Conservation (phyloP, 2,888 invertebrate species). For the Lobophora halterata region DNA sequence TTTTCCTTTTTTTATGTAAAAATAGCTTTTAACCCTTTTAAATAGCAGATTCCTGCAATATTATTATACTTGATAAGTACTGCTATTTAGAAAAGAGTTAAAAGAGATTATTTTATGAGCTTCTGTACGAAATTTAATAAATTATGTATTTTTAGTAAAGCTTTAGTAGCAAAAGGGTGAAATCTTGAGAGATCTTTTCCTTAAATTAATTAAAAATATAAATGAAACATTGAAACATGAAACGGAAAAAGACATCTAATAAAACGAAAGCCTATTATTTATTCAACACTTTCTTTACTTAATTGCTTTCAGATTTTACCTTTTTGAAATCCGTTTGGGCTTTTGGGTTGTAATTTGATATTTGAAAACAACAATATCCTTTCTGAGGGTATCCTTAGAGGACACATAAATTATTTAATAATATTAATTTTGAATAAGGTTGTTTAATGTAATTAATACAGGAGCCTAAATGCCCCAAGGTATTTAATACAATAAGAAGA, state of each 20-base stretch:
- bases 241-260: slow-evolving; percentile 2
- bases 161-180: too few species aligned
- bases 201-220: slow-evolving; percentile 5
- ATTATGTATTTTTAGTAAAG: too few species aligned
- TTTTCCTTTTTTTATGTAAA: too few species aligned
- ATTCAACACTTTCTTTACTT: slow-evolving; percentile 11
- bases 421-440: slow-evolving; percentile 23
- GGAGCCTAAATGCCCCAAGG: slow-evolving; percentile 21
- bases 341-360: slow-evolving; percentile 29
- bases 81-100: too few species aligned
- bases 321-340: slow-evolving; percentile 23
- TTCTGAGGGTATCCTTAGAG: slow-evolving; percentile 23
- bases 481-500: slow-evolving; percentile 8
- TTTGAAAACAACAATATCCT: slow-evolving; percentile 29
- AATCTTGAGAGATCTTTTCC: too few species aligned
- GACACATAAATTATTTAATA: slow-evolving; percentile 30
- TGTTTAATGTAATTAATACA: slow-evolving; percentile 30
- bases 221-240: not conserved
- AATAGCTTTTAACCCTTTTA: too few species aligned
- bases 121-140: too few species aligned
- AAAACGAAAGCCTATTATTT: slow-evolving; percentile 11
- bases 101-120: too few species aligned
- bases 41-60: too few species aligned
- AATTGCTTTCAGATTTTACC: slow-evolving; percentile 5
- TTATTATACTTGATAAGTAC: too few species aligned